Base-by-base conservation (phyloP, 2,888 invertebrate genomes). In the Mechanitis mazaeus region DNA sequence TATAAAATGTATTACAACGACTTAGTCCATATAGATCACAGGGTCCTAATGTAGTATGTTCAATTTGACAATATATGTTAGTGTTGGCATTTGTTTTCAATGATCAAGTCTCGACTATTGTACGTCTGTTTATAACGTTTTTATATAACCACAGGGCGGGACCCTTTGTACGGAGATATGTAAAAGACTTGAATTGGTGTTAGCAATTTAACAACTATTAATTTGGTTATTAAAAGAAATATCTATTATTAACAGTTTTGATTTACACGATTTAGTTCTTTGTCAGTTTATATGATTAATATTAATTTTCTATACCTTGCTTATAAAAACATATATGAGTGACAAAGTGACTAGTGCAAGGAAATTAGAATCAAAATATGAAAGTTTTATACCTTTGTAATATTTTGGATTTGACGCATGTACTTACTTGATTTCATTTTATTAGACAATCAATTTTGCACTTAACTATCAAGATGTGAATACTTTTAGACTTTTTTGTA, bases 1-100 rank as follows among this genome's bases (percentile, higher is more conserved):
- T 69, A 71, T 71, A 70, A 68, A 69, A 65, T 63, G 64, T 64
- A 66, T 67, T 70, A 83, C 86, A 85, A 86, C 85, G 85, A 85
- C 78, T 75, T 79, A 80, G 77, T 83, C 83, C 79, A 78, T 81
- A 79, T 79, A 78, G 64, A 65, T 79, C 85, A 87, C 87, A 87
- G 87, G 87, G 87, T 86, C 79, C 81, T 85, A 83, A 81, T 75
- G 74, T 84, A 84, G 79, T 79, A 74, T 77, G 20, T 20, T 20
- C 20, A 20, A 20, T 20, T 20, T 20, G 79, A 81, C 81, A 80
- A 81, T 81, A 81, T 77, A 77, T 73, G 69, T 75, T 66, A 61
- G 63, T 70, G 71, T 61, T 61, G 54, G 59, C 45, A 45, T 54
- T 58, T 46, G 54, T 59, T 50, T 50, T 50, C 50, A 50, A 31